These are phyloP conservation scores for Dolichotis patagonum DNA, from an alignment of 2,113 vertebrate species.

Conservation along the genomic window DNA sequence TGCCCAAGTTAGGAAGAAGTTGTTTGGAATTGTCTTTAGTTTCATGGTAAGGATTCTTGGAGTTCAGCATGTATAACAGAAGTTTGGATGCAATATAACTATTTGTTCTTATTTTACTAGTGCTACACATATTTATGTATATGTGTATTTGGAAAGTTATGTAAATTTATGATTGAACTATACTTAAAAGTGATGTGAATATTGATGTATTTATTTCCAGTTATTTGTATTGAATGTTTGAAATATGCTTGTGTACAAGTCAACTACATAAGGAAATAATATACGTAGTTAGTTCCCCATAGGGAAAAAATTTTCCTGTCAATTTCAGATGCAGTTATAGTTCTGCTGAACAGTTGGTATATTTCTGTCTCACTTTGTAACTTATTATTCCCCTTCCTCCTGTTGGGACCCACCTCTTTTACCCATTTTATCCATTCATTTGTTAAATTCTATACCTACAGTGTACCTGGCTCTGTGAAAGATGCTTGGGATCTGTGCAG, in stretches of 20 bases:
- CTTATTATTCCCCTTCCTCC: neutral
- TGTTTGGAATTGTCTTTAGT: neutral
- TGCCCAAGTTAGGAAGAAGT: neutral
- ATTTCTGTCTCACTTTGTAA: neutral
- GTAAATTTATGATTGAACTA: conserved; percentile 32
- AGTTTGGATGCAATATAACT: neutral
- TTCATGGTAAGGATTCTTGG: neutral
- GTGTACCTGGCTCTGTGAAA: neutral
- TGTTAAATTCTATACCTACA: neutral
- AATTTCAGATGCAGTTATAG: neutral
- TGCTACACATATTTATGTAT: neutral
- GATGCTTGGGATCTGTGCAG: neutral
- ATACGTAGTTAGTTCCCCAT: neutral
- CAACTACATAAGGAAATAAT: neutral
- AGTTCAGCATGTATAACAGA: neutral
- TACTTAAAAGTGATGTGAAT: conserved; percentile 14
- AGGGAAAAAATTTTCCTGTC: neutral
- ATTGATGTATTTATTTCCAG: conserved; percentile 40
- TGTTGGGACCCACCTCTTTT: neutral
- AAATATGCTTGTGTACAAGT: conserved; percentile 4
- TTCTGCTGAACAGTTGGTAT: neutral
- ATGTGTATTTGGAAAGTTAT: neutral
- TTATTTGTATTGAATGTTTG: neutral
- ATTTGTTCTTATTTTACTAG: conserved; percentile 25
- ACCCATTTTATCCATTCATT: neutral